A percentile compares a stretch with the other conserved stretches of the same genome.
Conservation (phyloP, 2,113 vertebrate species). For the Neolamprologus variostigma region DNA sequence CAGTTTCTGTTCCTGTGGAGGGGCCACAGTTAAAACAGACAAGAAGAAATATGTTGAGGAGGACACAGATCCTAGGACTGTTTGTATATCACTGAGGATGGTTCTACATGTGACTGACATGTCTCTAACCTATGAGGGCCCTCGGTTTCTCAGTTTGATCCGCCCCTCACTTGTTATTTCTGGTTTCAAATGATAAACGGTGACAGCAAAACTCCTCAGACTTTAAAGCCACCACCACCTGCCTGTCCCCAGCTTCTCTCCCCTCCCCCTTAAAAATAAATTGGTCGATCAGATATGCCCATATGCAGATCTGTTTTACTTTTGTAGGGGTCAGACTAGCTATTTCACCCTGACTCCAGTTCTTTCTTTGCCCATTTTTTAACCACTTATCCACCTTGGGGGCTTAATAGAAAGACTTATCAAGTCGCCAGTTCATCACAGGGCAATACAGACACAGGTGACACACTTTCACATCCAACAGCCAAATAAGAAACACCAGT, state of each 20-base stretch:
- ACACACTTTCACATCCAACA: not conserved
- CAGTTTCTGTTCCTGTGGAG: slow-evolving; percentile 83
- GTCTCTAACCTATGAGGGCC: not conserved
- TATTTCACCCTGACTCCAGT: not conserved
- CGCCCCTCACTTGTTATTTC: not conserved
- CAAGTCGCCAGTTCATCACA: not conserved
- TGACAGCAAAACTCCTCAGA: not conserved
- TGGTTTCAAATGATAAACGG: not conserved
- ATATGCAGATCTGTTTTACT: not conserved
- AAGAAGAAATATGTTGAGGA: not conserved
- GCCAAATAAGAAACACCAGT: not conserved
- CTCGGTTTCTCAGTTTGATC: not conserved
- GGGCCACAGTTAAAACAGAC: not conserved
- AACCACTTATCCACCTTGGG: not conserved
- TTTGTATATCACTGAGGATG: not conserved
- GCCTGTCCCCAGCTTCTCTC: not conserved
- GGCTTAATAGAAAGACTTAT: not conserved
- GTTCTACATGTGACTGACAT: not conserved
- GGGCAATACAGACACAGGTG: accelerated
- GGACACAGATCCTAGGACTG: accelerated
- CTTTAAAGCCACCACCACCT: not conserved
- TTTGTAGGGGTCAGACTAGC: not conserved
- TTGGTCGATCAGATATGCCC: not conserved
- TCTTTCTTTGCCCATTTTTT: not conserved
- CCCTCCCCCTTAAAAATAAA: not conserved